Evolutionary conservation across 1,140 invertebrate genomes (phyloP).

Genomic region (Drosophila nasuta): DNA sequence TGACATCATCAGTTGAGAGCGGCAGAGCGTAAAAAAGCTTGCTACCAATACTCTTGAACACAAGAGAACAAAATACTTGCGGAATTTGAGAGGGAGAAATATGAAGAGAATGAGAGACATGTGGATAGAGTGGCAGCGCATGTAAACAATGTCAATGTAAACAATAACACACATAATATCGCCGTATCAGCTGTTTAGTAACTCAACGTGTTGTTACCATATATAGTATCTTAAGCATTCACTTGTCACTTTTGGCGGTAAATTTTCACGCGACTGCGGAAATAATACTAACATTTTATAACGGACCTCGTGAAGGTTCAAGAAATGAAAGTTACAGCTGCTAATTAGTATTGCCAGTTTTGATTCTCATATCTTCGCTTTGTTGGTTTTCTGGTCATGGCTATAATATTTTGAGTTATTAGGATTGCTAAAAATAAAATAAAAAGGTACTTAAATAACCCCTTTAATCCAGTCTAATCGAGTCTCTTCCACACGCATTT

Average conservation of each 20-base stretch:
- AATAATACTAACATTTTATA: conserved; percentile 67
- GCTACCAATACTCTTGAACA: background rate
- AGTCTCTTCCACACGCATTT: conserved; percentile 79
- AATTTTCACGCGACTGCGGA: too few relatives aligned
- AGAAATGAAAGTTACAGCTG: conserved; percentile 50
- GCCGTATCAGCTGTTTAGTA: conserved; percentile 2
- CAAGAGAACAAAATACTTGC: too few relatives aligned
- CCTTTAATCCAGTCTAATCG: conserved; percentile 77
- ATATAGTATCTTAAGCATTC: too few relatives aligned
- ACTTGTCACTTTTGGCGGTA: too few relatives aligned
- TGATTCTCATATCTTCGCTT: conserved; percentile 83
- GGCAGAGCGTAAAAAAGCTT: conserved; percentile 27
- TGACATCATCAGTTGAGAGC: conserved; percentile 63
- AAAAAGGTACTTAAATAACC: background rate
- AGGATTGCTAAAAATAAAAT: conserved; percentile 55
- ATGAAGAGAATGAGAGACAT: background rate
- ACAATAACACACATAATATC: background rate
- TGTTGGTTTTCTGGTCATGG: conserved; percentile 82
- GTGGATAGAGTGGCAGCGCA: background rate
- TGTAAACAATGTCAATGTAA: background rate
- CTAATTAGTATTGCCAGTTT: conserved; percentile 84
- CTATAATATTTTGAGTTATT: conserved; percentile 84
- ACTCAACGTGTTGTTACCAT: background rate
- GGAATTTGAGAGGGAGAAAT: background rate
- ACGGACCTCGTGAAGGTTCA: conserved; percentile 47